phyloP scores from a whole-genome alignment of 1,140 invertebrate species.

The Pectinophora gossypiella region DNA sequence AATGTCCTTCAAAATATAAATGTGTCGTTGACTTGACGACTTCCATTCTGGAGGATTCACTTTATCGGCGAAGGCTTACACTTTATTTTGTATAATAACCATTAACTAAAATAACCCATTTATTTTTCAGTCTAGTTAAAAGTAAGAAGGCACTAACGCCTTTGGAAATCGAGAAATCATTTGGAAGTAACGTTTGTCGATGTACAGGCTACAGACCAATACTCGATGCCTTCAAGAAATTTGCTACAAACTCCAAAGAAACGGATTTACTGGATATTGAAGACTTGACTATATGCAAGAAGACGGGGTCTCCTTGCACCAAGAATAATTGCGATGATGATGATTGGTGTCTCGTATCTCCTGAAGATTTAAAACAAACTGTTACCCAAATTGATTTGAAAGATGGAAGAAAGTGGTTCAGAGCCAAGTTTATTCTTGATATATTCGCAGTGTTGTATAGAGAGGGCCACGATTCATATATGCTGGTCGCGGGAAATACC shows the following conservation, averaged over 20 bases:
- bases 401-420: slow-evolving; percentile 59
- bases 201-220: slow-evolving; percentile 91
- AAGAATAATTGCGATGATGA: slow-evolving; percentile 47
- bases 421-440: slow-evolving; percentile 59
- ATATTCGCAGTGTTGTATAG: slow-evolving; percentile 72
- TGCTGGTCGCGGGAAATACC: slow-evolving; percentile 79
- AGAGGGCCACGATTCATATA: slow-evolving; percentile 58
- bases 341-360: slow-evolving; percentile 43
- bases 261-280: slow-evolving; percentile 38
- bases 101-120: no score
- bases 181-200: slow-evolving; percentile 86
- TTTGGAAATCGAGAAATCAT: slow-evolving; percentile 80
- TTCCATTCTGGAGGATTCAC: no score
- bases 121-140: slow-evolving; percentile 45
- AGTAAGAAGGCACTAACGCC: slow-evolving; percentile 67
- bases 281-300: slow-evolving; percentile 32
- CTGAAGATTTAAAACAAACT: slow-evolving; percentile 32
- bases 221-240: slow-evolving; percentile 84
- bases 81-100: no score
- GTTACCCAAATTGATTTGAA: slow-evolving; percentile 40
- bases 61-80: no score
- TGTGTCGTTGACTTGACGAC: no score
- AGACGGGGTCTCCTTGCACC: slow-evolving; percentile 17
- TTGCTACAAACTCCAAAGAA: slow-evolving; percentile 59
- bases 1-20: no score